Evolutionary conservation across 2,797 vertebrate genomes (phyloP), one percentile per base, ranked within the genome.

Genomic region (Sciaenops ocellatus): DNA sequence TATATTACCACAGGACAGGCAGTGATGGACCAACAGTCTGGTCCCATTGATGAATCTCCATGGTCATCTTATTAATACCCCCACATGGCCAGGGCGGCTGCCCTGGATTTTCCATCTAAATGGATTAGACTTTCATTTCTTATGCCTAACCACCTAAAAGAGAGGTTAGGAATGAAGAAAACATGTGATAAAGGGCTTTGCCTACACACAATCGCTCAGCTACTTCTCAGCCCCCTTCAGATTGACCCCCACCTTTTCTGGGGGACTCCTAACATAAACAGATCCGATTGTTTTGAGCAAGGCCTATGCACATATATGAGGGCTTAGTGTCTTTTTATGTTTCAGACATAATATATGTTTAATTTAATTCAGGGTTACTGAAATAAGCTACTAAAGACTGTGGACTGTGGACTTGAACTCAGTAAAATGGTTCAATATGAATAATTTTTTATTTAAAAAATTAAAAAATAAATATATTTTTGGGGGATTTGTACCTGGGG

Each of bases 21-120:
- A 79, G 76, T 91, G 89, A 93, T 92, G 87, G 88, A 94, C 90
- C 90, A 93, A 89, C 76, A 88, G 76, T 82, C 86, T 74, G 67
- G 86, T 78, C 68, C 82, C 78, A 52, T 76, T 93, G 93, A 95
- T 94, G 87, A 92, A 93, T 94, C 88, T 93, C 83, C 93, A 89
- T 89, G 83, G 88, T 93, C 93, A 94, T 91, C 85, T 89, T 90
- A 94, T 93, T 94, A 95, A 94, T 94, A 91, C 89, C 83, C 76
- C 71, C 84, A 87, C 85, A 89, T 65, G 28, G 78, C 72, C 63
- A 52, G 38, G 81, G 82, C 64, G 74, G 78, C 87, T 83, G 73
- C 84, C 85, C 93, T 94, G 89, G 92, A 93, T 94, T 94, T 95
- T 92, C 91, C 87, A 89, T 95, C 93, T 89, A 90, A 94, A 94